Conservation (phyloP, 2,888 invertebrate species). For the Deroplatys truncata region DNA sequence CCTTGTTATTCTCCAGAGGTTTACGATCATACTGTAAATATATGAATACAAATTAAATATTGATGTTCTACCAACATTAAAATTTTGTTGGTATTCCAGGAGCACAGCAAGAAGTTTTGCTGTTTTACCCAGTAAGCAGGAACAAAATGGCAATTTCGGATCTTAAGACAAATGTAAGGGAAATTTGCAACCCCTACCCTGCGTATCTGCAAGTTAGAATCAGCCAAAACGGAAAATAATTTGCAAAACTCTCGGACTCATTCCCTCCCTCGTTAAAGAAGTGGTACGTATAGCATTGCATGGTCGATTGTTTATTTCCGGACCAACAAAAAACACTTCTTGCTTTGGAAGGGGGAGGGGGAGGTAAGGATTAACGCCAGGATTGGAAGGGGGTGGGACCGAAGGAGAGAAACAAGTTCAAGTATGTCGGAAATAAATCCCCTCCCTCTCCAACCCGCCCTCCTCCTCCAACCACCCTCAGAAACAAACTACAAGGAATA, state of each 20-base stretch:
- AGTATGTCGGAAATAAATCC: slow-evolving; percentile 7
- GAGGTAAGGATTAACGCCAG: slow-evolving; percentile 2
- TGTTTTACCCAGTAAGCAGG: not conserved
- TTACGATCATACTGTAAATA: no score
- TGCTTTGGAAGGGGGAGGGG: not conserved
- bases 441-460: not conserved
- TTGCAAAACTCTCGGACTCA: not conserved
- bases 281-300: not conserved
- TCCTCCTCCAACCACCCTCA: not conserved
- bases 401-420: slow-evolving; percentile 6
- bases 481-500: slow-evolving; percentile 4
- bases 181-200: not conserved
- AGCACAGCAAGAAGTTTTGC: not conserved
- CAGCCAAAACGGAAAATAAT: not conserved
- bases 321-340: not conserved
- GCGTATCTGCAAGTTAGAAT: not conserved
- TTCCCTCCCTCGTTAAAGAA: not conserved
- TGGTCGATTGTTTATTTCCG: slow-evolving; percentile 2
- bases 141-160: not conserved
- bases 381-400: not conserved
- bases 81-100: not conserved
- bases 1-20: no score
- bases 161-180: not conserved
- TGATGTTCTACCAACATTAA: not conserved
- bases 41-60: no score